Base-by-base conservation (phyloP, 2,888 invertebrate genomes). In the Andrena chrysosceles region DNA sequence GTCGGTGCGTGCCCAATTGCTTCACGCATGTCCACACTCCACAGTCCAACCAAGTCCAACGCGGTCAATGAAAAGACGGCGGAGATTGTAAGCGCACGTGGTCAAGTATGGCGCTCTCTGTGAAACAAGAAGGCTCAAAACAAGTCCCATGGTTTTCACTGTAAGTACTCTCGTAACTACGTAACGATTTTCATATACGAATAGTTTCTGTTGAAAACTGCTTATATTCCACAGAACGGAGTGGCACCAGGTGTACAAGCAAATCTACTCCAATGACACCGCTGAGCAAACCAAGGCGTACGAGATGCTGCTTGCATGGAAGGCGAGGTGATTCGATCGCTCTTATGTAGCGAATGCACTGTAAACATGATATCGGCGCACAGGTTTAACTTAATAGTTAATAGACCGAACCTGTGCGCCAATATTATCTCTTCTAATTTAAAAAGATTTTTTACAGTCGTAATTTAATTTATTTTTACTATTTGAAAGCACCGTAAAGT, bases 241-340 rank as follows among this genome's bases (percentile, higher is more conserved):
- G 88, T 94, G 94, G 94, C 87, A 91, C 23, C 84, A 87, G 5
- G 92, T 91, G 2, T 93, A 93, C 82, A 88, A 90, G 62, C 89
- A 92, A 72, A 90, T 93, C 76, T 93, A 93, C 60, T 93, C 93
- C 3, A 91, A 93, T 52, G 85, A 93, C 66, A 66, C 79, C 7
- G 52, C 23, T 0, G 87, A 92, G 63, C 93, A 93, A 67, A 89
- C 64, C 0, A 89, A 90, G 66, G 92, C 91, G 10, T 93, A 91
- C 67, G 88, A 93, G 54, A 90, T 86, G 10, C 89, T 93, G 56
- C 77, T 93, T 8, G 90, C 91, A 68, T 94, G 94, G 94, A 93
- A 93, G 87, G 90, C 93, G 67, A 93, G 94, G 93, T 93, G 85
- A 83, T 59, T 5, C 1, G 64, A 42, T 23, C 16, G 33, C 16